phyloP scores from a whole-genome alignment of 2,888 invertebrate genomes.

The Acronicta leporina region DNA sequence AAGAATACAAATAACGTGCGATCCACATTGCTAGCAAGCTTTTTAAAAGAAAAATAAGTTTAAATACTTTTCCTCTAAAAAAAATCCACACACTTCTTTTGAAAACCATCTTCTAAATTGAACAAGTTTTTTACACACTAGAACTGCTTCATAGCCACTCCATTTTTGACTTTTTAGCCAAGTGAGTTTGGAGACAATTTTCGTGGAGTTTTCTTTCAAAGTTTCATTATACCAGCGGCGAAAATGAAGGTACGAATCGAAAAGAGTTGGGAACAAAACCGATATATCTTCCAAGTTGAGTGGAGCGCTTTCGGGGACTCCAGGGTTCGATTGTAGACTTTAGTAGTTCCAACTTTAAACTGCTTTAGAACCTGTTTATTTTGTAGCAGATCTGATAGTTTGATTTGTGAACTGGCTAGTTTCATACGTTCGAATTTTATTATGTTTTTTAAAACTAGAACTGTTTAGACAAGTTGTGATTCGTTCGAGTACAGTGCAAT shows the following conservation, averaged over 20 bases:
- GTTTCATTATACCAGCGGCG: slow-evolving; percentile 66
- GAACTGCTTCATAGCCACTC: slow-evolving; percentile 42
- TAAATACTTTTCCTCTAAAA: too few relatives aligned
- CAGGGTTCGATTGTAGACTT: slow-evolving; percentile 64
- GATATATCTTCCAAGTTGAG: slow-evolving; percentile 74
- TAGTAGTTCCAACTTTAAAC: slow-evolving; percentile 70
- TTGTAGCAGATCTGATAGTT: slow-evolving; percentile 54
- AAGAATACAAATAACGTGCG: too few relatives aligned
- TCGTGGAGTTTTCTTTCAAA: slow-evolving; percentile 57
- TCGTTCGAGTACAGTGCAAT: slow-evolving; percentile 14
- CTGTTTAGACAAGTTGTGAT: slow-evolving; percentile 16
- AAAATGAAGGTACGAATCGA: slow-evolving; percentile 67
- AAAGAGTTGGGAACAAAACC: slow-evolving; percentile 77
- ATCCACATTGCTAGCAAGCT: too few relatives aligned
- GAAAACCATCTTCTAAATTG: slow-evolving; percentile 32
- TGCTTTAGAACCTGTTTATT: slow-evolving; percentile 61
- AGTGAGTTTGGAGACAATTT: slow-evolving; percentile 60
- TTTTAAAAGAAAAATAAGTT: too few relatives aligned
- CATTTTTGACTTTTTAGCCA: slow-evolving; percentile 55
- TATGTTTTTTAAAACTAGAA: slow-evolving; percentile 39
- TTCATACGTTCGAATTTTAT: slow-evolving; percentile 37
- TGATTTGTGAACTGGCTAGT: slow-evolving; percentile 53
- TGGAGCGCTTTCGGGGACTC: slow-evolving; percentile 51
- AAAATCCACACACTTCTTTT: slow-evolving; percentile 26
- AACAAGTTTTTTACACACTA: slow-evolving; percentile 43